Conservation (phyloP, 1,140 invertebrate species). For the Nymphalis io region DNA sequence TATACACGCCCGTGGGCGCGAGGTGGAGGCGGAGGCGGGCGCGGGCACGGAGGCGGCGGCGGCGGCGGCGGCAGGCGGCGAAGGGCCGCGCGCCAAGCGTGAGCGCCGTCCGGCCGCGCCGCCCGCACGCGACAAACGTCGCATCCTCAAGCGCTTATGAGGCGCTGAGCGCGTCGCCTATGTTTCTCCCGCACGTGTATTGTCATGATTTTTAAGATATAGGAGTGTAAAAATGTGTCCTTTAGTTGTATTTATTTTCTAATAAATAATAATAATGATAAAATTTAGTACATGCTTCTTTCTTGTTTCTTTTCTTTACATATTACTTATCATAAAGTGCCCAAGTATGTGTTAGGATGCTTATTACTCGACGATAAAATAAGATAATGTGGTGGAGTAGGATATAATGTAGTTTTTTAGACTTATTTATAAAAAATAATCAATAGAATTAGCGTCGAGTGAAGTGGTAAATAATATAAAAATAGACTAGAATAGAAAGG, state of each 20-base stretch:
- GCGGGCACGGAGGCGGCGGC: slow-evolving; percentile 3
- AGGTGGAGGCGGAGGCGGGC: slow-evolving; percentile 21
- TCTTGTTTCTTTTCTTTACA: background rate
- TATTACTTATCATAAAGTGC: background rate
- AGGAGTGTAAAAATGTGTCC: slow-evolving; percentile 26
- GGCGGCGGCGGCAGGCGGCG: slow-evolving; percentile 10
- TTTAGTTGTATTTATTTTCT: slow-evolving; percentile 41
- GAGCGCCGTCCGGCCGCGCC: slow-evolving; percentile 44
- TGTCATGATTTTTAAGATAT: slow-evolving; percentile 8
- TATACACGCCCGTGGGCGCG: slow-evolving; percentile 58
- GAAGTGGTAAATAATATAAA: no score
- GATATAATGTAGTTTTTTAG: no score
- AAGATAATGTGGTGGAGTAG: no score
- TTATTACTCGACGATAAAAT: no score
- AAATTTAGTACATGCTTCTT: slow-evolving; percentile 1
- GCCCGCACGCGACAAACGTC: slow-evolving; percentile 49
- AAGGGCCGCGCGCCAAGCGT: slow-evolving; percentile 52
- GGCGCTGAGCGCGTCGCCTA: slow-evolving; percentile 9
- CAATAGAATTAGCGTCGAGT: no score
- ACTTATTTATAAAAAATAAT: no score
- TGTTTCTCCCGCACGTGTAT: slow-evolving; percentile 2
- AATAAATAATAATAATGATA: slow-evolving; percentile 34
- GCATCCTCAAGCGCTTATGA: slow-evolving; percentile 72
- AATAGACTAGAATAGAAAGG: no score
- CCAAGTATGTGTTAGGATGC: no score